A percentile compares a stretch with the other conserved stretches of the same genome.
Evolutionary conservation across 2,797 vertebrate species (phyloP).

Genomic region (Rhynchonycteris naso): DNA sequence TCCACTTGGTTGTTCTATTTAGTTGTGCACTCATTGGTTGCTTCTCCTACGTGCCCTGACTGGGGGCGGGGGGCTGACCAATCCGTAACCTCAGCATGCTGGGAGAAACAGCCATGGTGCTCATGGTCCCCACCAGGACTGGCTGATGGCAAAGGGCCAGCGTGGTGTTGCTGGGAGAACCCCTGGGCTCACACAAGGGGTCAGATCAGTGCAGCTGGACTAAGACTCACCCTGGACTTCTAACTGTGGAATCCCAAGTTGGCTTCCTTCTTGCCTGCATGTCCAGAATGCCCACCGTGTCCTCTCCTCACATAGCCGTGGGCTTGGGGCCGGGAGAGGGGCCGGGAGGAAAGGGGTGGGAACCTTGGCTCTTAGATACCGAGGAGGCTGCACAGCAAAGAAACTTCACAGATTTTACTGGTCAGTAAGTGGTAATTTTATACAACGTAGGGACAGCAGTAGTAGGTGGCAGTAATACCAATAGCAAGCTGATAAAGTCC

Average conservation of each 20-base stretch:
- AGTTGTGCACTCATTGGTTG: too few species aligned
- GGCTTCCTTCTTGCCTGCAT: neutral
- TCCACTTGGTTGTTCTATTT: too few species aligned
- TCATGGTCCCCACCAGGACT: too few species aligned
- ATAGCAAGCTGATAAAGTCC: neutral
- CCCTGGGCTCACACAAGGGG: neutral
- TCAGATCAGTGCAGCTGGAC: fast-evolving
- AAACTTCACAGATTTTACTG: neutral
- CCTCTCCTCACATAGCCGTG: neutral
- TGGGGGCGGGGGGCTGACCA: too few species aligned
- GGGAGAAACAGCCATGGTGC: too few species aligned
- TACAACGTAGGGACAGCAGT: fast-evolving
- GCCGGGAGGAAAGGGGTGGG: neutral
- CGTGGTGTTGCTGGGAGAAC: neutral
- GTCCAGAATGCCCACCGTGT: fast-evolving
- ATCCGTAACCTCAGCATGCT: too few species aligned
- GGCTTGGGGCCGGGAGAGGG: too few species aligned
- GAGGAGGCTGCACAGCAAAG: neutral
- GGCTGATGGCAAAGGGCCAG: too few species aligned
- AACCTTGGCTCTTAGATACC: neutral
- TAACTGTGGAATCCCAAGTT: neutral
- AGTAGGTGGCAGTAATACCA: fast-evolving
- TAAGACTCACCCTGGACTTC: too few species aligned
- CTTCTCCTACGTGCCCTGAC: too few species aligned
- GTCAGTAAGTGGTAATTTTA: too few species aligned